A percentile compares a stretch with the other conserved stretches of the same genome.
Evolutionary conservation across 1,140 invertebrate species (phyloP).

Genomic region (Ostrea edulis): DNA sequence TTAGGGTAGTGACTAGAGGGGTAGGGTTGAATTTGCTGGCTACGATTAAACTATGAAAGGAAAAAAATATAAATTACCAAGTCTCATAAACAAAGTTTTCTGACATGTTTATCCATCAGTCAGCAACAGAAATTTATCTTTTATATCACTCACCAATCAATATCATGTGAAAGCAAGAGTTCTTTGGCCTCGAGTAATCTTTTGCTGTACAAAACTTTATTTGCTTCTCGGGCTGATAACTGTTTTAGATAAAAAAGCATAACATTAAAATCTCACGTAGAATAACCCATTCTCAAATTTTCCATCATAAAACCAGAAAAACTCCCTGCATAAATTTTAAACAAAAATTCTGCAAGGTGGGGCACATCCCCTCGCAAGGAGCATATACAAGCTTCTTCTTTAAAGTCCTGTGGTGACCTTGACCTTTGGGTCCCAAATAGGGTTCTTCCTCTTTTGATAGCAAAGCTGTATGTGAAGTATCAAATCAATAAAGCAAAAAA

Average conservation of each 20-base stretch:
- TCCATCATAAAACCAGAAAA: background rate
- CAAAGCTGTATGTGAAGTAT: too few species aligned
- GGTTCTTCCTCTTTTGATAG: too few species aligned
- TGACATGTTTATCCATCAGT: background rate
- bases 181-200: slow-evolving; percentile 57
- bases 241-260: background rate
- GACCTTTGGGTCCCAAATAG: too few species aligned
- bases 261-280: background rate
- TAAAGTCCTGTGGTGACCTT: too few species aligned
- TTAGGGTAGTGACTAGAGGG: slow-evolving; percentile 87
- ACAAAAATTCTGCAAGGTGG: too few species aligned
- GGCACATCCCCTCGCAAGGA: too few species aligned
- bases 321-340: background rate
- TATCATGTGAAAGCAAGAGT: slow-evolving; percentile 79
- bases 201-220: slow-evolving; percentile 52
- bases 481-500: too few species aligned
- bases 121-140: background rate
- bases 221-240: slow-evolving; percentile 55
- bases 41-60: slow-evolving; percentile 84
- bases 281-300: background rate
- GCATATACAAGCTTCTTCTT: too few species aligned
- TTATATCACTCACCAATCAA: slow-evolving; percentile 82
- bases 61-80: background rate
- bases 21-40: slow-evolving; percentile 91
- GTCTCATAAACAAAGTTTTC: background rate